Evolutionary conservation across 2,797 vertebrate genomes (phyloP), one percentile per base, ranked within the genome.

Genomic region (Hippoglossus hippoglossus): DNA sequence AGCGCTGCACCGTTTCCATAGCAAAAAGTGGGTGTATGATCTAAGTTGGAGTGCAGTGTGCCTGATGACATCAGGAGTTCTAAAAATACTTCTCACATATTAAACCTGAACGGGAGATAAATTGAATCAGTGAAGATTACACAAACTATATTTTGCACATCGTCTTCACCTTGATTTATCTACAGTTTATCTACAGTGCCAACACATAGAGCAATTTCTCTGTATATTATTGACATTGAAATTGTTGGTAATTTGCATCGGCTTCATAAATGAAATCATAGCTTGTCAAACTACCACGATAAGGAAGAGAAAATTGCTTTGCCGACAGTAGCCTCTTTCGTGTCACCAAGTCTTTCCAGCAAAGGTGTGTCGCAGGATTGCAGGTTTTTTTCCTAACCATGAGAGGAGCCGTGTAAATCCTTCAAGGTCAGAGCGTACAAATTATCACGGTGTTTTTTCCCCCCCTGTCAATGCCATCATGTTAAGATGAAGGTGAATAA

Each of bases 401-500:
- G 71, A 68, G 66, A 31, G n/a, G 26, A 81, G 34, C 8, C 1
- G 28, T 44, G 50, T 70, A 79, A 77, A 79, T 64, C 41, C 16
- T 70, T 80, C 73, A 80, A 85, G 71, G 75, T 83, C 59, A 68
- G 63, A 71, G 25, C 19, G 50, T n/a, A 61, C 22, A 75, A 70
- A 71, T 55, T 28, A 44, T 16, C 26, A n/a, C 44, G 36, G 51
- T 19, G 46, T 44, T 39, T 50, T 64, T 10, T 4, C 13, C 13
- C n/a, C 28, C 28, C 28, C 7, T 71, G 58, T 76, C 68, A 69
- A 7, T 64, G 54, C 21, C 65, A 64, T 63, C 41, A 50, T 59
- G 44, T 39, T 67, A 74, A 73, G 67, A 25, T 6, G 3, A 18
- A 71, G 56, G 21, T 22, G 39, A 52, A 39, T 28, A 22, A 49